phyloP scores from a whole-genome alignment of 1,140 invertebrate species.

The Drosophila setifemur region DNA sequence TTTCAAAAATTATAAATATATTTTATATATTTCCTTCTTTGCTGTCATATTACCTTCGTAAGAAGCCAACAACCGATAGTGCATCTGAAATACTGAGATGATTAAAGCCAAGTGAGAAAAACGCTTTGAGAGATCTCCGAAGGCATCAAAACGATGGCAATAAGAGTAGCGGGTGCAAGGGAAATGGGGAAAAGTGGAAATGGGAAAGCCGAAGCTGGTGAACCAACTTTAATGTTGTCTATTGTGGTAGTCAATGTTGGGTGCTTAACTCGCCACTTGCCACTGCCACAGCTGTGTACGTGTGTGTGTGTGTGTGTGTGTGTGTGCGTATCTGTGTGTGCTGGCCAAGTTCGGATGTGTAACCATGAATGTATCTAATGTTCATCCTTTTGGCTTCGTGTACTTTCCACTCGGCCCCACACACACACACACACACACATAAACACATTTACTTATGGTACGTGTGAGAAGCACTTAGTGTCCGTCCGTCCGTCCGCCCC shows the following conservation, averaged over 20 bases:
- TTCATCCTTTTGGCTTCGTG: slow-evolving; percentile 74
- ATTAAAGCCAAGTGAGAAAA: slow-evolving; percentile 17
- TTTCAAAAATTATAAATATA: too few species aligned
- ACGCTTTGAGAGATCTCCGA: slow-evolving; percentile 41
- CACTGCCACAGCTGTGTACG: slow-evolving; percentile 27
- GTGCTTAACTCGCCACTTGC: slow-evolving; percentile 73
- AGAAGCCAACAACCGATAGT: too few species aligned
- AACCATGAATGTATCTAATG: slow-evolving; percentile 77
- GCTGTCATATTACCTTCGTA: too few species aligned
- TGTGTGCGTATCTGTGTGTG: slow-evolving; percentile 15
- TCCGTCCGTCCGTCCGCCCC: slow-evolving; percentile 13
- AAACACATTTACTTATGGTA: slow-evolving; percentile 74
- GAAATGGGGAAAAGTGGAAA: slow-evolving; percentile 9
- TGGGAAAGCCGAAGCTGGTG: slow-evolving; percentile 32
- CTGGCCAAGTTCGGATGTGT: slow-evolving; percentile 58
- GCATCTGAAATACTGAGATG: slow-evolving; percentile 12
- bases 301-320: slow-evolving; percentile 1
- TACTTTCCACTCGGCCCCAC: slow-evolving; percentile 42
- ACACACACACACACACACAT: slow-evolving; percentile 71
- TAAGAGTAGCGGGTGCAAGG: not conserved
- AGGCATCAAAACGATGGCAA: slow-evolving; percentile 23
- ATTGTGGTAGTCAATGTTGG: slow-evolving; percentile 76
- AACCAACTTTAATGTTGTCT: slow-evolving; percentile 73
- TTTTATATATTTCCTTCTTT: too few species aligned
- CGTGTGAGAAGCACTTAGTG: slow-evolving; percentile 74